phyloP scores from a whole-genome alignment of 2,797 vertebrate genomes.

The Labroides dimidiatus region DNA sequence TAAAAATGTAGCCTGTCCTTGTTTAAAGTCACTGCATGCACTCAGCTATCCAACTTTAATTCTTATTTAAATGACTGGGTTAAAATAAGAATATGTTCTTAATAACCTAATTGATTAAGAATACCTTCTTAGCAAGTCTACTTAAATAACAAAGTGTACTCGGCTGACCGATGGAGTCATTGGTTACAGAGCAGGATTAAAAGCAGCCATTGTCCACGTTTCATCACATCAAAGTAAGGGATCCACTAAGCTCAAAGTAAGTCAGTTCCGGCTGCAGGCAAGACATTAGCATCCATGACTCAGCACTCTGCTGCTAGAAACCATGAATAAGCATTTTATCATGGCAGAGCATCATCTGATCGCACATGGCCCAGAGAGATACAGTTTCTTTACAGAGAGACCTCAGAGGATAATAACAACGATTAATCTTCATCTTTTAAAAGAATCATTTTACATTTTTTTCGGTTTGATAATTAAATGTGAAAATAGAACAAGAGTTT shows the following conservation, averaged over 20 bases:
- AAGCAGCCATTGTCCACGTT: conserved; percentile 15
- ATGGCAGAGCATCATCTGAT: conserved; percentile 27
- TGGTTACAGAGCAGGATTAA: conserved; percentile 30
- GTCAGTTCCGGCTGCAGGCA: conserved; percentile 23
- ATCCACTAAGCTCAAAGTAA: background rate
- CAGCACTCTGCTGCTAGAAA: conserved; percentile 34
- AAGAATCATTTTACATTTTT: background rate
- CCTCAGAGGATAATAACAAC: background rate
- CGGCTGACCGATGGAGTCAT: background rate
- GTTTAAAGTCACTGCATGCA: too few species aligned
- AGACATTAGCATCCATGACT: conserved; percentile 33
- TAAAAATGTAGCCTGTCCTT: background rate
- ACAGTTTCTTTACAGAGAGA: background rate
- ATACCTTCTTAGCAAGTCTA: conserved; percentile 8
- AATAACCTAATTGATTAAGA: conserved; percentile 22
- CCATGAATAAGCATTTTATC: conserved; percentile 31
- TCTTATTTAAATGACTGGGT: background rate
- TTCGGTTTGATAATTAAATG: background rate
- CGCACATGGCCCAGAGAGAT: background rate
- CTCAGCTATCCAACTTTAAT: background rate
- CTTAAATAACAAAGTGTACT: conserved; percentile 45
- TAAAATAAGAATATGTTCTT: conserved; percentile 33
- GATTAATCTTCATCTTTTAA: background rate
- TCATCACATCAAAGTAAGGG: background rate
- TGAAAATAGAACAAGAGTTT: conserved; percentile 7